These are phyloP conservation scores for Holothuria leucospilota DNA, from an alignment of 53 echinoderm and acorn worm genomes.

Conservation along the genomic window DNA sequence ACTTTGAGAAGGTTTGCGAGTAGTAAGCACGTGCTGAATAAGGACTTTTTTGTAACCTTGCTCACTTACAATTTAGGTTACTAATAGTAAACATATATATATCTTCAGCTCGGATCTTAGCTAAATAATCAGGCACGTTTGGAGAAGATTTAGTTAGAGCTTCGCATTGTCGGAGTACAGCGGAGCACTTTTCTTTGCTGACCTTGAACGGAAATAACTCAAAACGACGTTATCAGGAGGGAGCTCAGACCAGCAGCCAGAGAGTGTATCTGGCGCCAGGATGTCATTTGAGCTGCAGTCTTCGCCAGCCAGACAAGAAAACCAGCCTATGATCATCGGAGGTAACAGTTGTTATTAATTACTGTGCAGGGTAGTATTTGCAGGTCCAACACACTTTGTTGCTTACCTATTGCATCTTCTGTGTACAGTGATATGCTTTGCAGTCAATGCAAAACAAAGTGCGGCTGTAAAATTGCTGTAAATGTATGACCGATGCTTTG, in stretches of 20 bases:
- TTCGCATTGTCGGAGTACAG: conserved; percentile 2
- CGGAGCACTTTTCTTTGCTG: background rate
- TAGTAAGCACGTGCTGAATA: too few species aligned
- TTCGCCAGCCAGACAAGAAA: conserved; percentile 28
- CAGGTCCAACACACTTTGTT: too few species aligned
- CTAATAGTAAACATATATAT: too few species aligned
- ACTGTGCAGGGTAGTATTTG: too few species aligned
- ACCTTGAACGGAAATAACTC: conserved; percentile 20
- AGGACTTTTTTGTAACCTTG: too few species aligned
- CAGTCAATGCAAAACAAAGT: too few species aligned
- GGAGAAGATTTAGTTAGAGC: background rate
- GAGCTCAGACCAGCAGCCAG: conserved; percentile 36
- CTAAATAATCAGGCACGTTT: background rate
- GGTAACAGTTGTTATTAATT: background rate
- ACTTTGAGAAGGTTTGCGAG: background rate
- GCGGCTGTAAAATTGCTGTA: too few species aligned
- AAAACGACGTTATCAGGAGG: conserved; percentile 35
- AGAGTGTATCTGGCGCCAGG: conserved; percentile 39
- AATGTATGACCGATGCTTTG: too few species aligned
- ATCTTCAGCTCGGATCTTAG: too few species aligned
- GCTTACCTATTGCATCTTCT: too few species aligned
- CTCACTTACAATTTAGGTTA: too few species aligned
- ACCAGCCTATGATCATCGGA: conserved; percentile 43
- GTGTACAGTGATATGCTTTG: too few species aligned
- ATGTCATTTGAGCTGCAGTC: conserved; percentile 44